Evolutionary conservation across 2,888 invertebrate genomes (phyloP).

Genomic region (Drosophila peninsularis): DNA sequence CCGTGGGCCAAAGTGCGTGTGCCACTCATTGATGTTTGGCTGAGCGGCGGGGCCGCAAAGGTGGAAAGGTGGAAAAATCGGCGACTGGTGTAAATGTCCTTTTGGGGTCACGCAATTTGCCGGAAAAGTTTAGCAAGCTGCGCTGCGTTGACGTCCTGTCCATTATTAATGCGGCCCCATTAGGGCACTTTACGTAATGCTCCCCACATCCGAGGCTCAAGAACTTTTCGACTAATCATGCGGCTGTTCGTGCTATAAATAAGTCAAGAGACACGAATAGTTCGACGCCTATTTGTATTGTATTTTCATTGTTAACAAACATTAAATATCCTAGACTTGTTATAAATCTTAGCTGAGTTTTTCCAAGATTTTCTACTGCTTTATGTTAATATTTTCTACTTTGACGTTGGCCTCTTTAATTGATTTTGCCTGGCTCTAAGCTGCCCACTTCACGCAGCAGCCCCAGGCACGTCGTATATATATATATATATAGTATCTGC

Average conservation of each 20-base stretch:
- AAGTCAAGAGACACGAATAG: constrained; percentile 21
- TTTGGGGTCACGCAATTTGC: constrained; percentile 51
- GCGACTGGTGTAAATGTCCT: constrained; percentile 66
- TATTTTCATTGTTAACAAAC: not conserved
- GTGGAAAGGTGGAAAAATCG: not conserved
- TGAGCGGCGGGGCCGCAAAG: not conserved
- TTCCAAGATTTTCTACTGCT: not conserved
- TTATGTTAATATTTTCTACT: constrained; percentile 11
- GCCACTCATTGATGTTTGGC: constrained; percentile 11
- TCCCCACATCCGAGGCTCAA: constrained; percentile 11
- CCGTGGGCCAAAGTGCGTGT: constrained; percentile 11
- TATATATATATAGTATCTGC: constrained; percentile 6
- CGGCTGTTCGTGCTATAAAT: constrained; percentile 39
- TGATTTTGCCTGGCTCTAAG: constrained; percentile 27
- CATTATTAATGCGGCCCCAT: constrained; percentile 22
- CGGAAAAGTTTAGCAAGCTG: constrained; percentile 44
- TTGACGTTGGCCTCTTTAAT: constrained; percentile 36
- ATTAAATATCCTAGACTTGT: not conserved
- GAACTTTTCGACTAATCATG: constrained; percentile 46
- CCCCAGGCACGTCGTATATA: not conserved
- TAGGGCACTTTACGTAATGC: constrained; percentile 38
- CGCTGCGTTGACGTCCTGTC: constrained; percentile 19
- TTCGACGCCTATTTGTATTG: not conserved
- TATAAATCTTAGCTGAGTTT: not conserved
- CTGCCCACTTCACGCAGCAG: not conserved